Conservation (phyloP, 2,888 invertebrate species). For the Mechanitis mazaeus region DNA sequence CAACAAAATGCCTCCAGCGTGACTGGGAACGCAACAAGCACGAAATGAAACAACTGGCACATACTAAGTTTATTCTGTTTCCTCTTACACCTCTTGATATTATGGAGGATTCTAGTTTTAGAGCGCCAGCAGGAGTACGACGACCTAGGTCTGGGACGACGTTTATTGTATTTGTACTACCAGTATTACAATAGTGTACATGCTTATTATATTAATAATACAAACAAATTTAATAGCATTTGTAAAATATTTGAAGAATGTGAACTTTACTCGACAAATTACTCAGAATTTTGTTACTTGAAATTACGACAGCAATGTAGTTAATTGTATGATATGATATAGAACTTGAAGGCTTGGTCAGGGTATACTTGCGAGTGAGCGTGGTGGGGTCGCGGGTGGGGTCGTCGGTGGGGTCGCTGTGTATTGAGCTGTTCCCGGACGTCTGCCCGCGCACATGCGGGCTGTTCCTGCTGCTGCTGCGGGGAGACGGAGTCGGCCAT, state of each 20-base stretch:
- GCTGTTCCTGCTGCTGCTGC: conserved; percentile 53
- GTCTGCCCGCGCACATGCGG: conserved; percentile 52
- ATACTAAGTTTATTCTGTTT: conserved; percentile 47
- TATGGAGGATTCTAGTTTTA: conserved; percentile 48
- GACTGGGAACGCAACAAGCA: conserved; percentile 45
- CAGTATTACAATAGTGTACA: too few relatives aligned
- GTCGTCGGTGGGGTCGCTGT: conserved; percentile 48
- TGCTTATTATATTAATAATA: too few relatives aligned
- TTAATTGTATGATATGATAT: not conserved
- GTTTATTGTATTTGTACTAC: too few relatives aligned
- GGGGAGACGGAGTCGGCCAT: conserved; percentile 47
- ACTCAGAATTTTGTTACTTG: too few relatives aligned
- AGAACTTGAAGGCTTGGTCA: conserved; percentile 23
- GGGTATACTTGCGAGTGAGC: conserved; percentile 47
- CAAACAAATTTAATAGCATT: too few relatives aligned
- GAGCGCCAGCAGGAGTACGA: conserved; percentile 37
- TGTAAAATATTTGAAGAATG: too few relatives aligned
- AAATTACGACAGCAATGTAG: too few relatives aligned
- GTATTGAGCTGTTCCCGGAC: conserved; percentile 55
- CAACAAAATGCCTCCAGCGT: conserved; percentile 35
- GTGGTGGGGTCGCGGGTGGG: conserved; percentile 45
- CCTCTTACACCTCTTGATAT: conserved; percentile 37
- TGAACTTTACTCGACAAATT: too few relatives aligned
- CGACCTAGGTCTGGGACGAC: conserved; percentile 45
- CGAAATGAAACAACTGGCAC: conserved; percentile 40